A percentile compares a stretch with the other conserved stretches of the same genome.
Conservation (phyloP, 2,888 invertebrate genomes). For the Noctua pronuba region DNA sequence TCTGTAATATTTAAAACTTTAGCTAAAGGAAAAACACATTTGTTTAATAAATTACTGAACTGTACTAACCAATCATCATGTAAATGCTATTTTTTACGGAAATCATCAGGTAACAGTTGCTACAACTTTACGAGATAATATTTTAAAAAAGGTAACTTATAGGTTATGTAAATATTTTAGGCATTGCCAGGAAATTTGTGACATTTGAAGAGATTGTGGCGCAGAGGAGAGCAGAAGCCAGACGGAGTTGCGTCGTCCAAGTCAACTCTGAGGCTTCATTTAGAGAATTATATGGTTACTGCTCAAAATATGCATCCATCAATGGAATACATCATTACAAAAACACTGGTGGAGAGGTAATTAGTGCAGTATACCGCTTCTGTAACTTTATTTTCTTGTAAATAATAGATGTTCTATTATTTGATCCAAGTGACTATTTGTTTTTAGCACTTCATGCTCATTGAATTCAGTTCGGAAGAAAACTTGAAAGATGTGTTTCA, state of each 20-base stretch:
- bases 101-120: slow-evolving; percentile 78
- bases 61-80: slow-evolving; percentile 70
- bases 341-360: slow-evolving; percentile 86
- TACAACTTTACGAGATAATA: slow-evolving; percentile 38
- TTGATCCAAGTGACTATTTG: slow-evolving; percentile 14
- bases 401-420: neutral
- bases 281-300: slow-evolving; percentile 92
- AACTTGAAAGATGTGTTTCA: slow-evolving; percentile 90
- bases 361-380: neutral
- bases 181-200: slow-evolving; percentile 78
- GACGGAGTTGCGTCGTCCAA: slow-evolving; percentile 93
- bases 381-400: neutral
- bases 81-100: slow-evolving; percentile 78
- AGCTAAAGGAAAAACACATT: slow-evolving; percentile 77
- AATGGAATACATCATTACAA: slow-evolving; percentile 92
- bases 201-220: slow-evolving; percentile 91
- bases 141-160: slow-evolving; percentile 71
- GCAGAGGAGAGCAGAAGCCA: slow-evolving; percentile 92
- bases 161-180: slow-evolving; percentile 85
- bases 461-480: slow-evolving; percentile 92
- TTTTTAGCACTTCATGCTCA: slow-evolving; percentile 93
- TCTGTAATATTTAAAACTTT: slow-evolving; percentile 83
- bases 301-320: slow-evolving; percentile 92
- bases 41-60: slow-evolving; percentile 77
- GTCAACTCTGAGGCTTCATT: slow-evolving; percentile 93